phyloP scores from a whole-genome alignment of 2,113 vertebrate species.

The Puntigrus tetrazona region DNA sequence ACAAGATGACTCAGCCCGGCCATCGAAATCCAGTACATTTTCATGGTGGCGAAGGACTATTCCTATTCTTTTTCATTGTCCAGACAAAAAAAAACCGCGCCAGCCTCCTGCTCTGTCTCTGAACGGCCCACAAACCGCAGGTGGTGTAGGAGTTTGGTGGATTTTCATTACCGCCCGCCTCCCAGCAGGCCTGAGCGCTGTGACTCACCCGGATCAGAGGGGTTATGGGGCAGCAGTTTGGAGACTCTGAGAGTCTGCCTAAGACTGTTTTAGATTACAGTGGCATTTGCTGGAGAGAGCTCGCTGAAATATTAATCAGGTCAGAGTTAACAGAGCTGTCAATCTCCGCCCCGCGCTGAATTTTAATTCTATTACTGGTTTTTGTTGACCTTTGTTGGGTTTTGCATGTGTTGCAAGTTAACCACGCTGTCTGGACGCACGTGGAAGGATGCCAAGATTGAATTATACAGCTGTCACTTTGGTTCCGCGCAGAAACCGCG shows the following conservation, averaged over 20 bases:
- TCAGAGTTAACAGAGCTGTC: constrained; percentile 69
- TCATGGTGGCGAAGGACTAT: constrained; percentile 10
- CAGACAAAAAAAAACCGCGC: not conserved
- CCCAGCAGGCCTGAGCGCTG: constrained; percentile 49
- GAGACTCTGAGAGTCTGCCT: constrained; percentile 46
- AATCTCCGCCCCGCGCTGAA: constrained; percentile 55
- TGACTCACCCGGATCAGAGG: constrained; percentile 55
- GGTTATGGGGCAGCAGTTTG: constrained; percentile 50
- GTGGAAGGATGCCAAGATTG: not conserved
- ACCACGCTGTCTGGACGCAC: not conserved
- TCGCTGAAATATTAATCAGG: constrained; percentile 70
- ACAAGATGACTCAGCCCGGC: not conserved
- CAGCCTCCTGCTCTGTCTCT: constrained; percentile 10
- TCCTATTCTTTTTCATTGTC: constrained; percentile 40
- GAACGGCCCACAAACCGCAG: constrained; percentile 52
- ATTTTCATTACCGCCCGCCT: constrained; percentile 52
- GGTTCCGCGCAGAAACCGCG: not conserved
- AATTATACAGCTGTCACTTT: constrained; percentile 15
- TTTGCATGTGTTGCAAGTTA: constrained; percentile 32
- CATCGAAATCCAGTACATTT: not conserved
- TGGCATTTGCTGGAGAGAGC: constrained; percentile 54
- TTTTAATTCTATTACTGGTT: constrained; percentile 41
- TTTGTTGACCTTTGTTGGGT: constrained; percentile 21
- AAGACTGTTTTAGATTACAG: constrained; percentile 66
- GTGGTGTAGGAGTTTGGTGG: constrained; percentile 52